Base-by-base conservation (phyloP, 2,797 vertebrate genomes). In the Spheniscus humboldti region DNA sequence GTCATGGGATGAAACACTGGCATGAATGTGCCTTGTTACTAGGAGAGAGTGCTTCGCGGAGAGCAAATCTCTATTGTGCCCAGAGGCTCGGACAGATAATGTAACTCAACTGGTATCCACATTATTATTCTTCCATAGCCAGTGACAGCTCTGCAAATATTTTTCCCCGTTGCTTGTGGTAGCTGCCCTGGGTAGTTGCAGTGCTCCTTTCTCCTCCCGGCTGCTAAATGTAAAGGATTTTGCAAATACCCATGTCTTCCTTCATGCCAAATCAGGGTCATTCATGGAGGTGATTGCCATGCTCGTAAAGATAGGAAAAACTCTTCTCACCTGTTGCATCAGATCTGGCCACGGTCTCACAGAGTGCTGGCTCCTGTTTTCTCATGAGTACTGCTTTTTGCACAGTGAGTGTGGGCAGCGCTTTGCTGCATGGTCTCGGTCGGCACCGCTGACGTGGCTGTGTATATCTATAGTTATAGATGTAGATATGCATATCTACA, bases 231-330 rank as follows among this genome's bases (percentile, higher is more conserved):
- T 78, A 69, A 91, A 45, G 24, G 20, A 27, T 56, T 3, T 31
- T 78, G 22, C 23, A n/a, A 63, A 75, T 27, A 30, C 10, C 4
- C 4, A 3, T 3, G 5, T 55, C 25, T 74, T 59, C n/a, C 25
- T 59, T 60, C 23, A 8, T 43, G 37, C 5, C 39, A 27, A n/a
- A 39, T n/a, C 27, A 35, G 17, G 8, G 43, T 73, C 12, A 7
- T 64, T 75, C 10, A 0, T 22, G 47, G 62, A 87, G 23, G 18
- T 9, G 11, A 7, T 18, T 0, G 0, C 48, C 13, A 11, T 4
- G 2, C 19, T 41, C 16, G 0, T 22, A 11, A 53, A 39, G 41
- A 24, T 11, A 23, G 47, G 18, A 68, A 25, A 48, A 68, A 0
- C 7, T 22, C 33, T 76, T 52, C 6, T 76, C 22, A 25, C 10